Base-by-base conservation (phyloP, 2,797 vertebrate species). In the Amazona finschi region DNA sequence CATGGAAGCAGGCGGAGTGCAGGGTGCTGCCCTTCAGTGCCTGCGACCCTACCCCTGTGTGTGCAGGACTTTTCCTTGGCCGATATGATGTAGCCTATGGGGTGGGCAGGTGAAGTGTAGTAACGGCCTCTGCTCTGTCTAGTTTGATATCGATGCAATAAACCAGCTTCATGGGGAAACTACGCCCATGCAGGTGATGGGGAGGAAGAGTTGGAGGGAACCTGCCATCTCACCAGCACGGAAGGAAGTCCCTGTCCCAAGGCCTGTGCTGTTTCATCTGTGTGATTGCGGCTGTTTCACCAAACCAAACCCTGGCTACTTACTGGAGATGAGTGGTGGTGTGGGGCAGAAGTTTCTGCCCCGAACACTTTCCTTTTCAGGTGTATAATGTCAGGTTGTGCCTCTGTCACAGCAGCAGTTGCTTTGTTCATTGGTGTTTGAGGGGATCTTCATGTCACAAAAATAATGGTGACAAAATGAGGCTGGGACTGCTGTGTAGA, bases 351-450 rank as follows among this genome's bases (percentile, higher is more conserved):
- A 41, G 31, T 21, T 71, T 15, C 65, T 62, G 33, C 22, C 36
- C 33, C 39, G 28, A 12, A 15, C 0, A 4, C 21, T 14, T 27
- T 36, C 57, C 22, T 47, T 1, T 62, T 60, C 50, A 21, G 27
- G 25, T 5, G 8, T 4, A 0, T 43, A 9, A 39, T 0, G 0
- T 64, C 3, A 19, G 43, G 21, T 55, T 0, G 0, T 67, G 57
- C 36, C 30, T 20, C 47, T 58, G 50, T 55, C 39, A 20, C 53
- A 53, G 65, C 38, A 65, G 55, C 0, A 0, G 4, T 67, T 61
- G 49, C 52, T 69, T 61, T 67, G 0, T 74, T 83, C 49, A 38
- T 83, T 7, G 57, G 69, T 2, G 0, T 74, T 70, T 78, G 18
- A 11, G 39, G 38, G 20, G 9, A 70, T 83, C 65, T 57, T 78